Evolutionary conservation across 2,888 invertebrate genomes (phyloP), one percentile per base, ranked within the genome.

Genomic region (Stramonita haemastoma): DNA sequence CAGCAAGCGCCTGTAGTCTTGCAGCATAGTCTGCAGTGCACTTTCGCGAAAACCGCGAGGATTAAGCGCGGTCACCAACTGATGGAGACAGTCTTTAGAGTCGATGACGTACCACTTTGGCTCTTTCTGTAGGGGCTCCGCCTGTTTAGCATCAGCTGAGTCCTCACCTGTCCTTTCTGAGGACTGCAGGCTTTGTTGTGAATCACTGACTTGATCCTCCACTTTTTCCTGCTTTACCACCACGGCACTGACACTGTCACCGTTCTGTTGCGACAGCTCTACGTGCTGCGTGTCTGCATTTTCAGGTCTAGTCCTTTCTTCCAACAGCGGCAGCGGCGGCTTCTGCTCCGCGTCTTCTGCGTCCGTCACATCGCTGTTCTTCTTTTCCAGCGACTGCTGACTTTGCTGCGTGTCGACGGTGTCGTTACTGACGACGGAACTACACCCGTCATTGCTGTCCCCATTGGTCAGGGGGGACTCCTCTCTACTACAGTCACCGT

Each of bases 1-100:
- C n/a, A 91, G 34, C 34, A 91, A 73, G 90, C 90, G 86, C 87
- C 96, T 97, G 93, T 98, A 97, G 83, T 97, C 95, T 66, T 93
- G 57, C 56, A 99, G 96, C 87, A 97, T 96, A 90, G 97, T 97
- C 29, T 97, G 97, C 56, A 99, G 96, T 85, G 98, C 97, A n/a
- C 97, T 97, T 96, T 99, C 99, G 2, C 99, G 97, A 89, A 97
- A 95, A 0, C 99, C 99, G 17, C 99, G 97, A 84, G 97, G 97
- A 96, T 98, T 99, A 22, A 99, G 97, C 0, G 97, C 96, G 79
- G 97, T 96, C 32, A 98, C 97, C 17, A 89, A 56, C 29, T 89
- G 85, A 11, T 85, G 36, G 32, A 90, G 6, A 90, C 90, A 77
- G 90, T 88, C 81, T 73, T 89, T 66, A 73, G 90, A 60, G 93